Evolutionary conservation across 2,113 vertebrate genomes (phyloP), one percentile per base, ranked within the genome.

Genomic region (Ciconia stormi): DNA sequence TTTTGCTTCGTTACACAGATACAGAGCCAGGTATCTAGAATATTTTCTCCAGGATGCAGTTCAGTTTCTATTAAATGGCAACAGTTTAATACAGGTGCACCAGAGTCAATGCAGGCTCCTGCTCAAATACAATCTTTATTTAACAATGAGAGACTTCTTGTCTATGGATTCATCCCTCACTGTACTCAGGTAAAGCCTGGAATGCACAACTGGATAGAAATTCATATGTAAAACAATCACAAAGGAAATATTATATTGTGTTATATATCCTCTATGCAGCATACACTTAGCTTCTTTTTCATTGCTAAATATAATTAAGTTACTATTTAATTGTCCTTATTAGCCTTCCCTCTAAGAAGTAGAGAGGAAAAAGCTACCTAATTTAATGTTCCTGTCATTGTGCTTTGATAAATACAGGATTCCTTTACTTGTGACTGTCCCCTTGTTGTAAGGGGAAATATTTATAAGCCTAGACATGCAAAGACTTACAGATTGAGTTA

Each of bases 1-100:
- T 85, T 93, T 61, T 76, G 52, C 59, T 53, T 96, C 70, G 86
- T 29, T 59, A 71, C 77, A 79, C 77, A 99, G 99, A 97, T 99
- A 97, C 81, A 96, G 10, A 92, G 95, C 61, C 99, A 99, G 61
- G 85, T 98, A 90, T 89, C 91, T 73, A 98, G 98, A 42, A 96
- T 98, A 78, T 29, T 61, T 10, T 98, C 98, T 67, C 98, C 98
- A 1, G 97, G 98, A 93, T 99, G 99, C 97, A 99, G 95, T 55
- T 98, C 98, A 2, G 97, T 99, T 77, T 98, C 99, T 5, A 94
- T 99, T 40, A 99, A 99, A 95, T 99, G 99, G 99, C 99, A 99
- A 82, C 98, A 98, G 91, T 98, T 99, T 65, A 94, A 95, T 91
- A 84, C 56, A 6, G 73, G 82, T 18, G 93, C 95, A 1, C 89